phyloP scores from a whole-genome alignment of 92 coral and sea anemone genomes.

The Zoanthus gigantus region DNA sequence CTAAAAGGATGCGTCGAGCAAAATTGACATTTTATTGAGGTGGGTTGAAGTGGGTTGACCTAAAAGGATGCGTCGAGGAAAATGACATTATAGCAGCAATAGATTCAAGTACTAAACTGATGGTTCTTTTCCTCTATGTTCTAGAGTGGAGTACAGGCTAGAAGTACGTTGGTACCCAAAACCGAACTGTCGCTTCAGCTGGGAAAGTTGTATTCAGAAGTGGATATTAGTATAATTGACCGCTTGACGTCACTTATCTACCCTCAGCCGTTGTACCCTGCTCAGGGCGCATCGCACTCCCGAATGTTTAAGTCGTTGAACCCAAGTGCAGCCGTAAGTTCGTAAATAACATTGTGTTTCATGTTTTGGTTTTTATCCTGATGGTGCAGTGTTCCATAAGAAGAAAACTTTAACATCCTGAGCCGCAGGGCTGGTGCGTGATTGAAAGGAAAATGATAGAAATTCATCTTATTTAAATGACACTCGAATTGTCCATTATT shows the following conservation, averaged over 20 bases:
- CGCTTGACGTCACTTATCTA: conserved; percentile 78
- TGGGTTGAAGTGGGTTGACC: not conserved
- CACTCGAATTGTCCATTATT: too few species aligned
- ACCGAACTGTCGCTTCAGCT: conserved; percentile 84
- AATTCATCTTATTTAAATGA: too few species aligned
- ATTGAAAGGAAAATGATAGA: too few species aligned
- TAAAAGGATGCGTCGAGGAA: not conserved
- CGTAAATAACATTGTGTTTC: not conserved
- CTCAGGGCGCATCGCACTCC: conserved; percentile 76
- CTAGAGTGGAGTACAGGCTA: conserved; percentile 90
- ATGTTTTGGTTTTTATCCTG: too few species aligned
- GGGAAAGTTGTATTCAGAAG: conserved; percentile 82
- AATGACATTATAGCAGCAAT: not conserved
- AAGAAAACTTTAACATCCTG: too few species aligned
- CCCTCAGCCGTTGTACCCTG: conserved; percentile 74
- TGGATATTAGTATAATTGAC: conserved; percentile 92
- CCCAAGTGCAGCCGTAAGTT: conserved; percentile 80
- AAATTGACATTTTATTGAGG: too few species aligned
- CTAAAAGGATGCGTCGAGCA: not conserved
- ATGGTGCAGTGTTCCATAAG: too few species aligned
- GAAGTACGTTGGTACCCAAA: conserved; percentile 84
- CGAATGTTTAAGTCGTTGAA: conserved; percentile 84
- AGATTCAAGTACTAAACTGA: not conserved
- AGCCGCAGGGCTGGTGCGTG: too few species aligned
- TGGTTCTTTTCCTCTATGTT: not conserved